These are phyloP conservation scores for Rhagoletis pomonella DNA, from an alignment of 1,140 invertebrate species.

Conservation along the genomic window DNA sequence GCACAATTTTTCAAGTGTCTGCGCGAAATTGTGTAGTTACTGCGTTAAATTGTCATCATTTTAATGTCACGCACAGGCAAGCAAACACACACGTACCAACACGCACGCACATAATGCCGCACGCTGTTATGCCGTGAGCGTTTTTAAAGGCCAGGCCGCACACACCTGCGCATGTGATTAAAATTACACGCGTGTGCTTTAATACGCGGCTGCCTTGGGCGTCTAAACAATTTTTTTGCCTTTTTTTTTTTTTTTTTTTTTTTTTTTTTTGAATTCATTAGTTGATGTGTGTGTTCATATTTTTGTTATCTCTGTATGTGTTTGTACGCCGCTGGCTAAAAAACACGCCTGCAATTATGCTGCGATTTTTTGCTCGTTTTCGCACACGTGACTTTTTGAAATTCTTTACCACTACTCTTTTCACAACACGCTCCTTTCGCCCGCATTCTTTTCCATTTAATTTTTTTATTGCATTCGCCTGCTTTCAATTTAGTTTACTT, in stretches of 20 bases:
- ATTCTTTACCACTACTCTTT: neutral
- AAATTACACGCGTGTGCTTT: slow-evolving; percentile 10
- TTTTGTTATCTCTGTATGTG: neutral
- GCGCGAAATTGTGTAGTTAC: slow-evolving; percentile 9
- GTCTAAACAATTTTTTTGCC: neutral
- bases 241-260: too few species aligned
- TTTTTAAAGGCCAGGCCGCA: neutral
- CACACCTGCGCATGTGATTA: neutral
- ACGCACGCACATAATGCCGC: too few species aligned
- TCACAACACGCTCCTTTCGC: neutral
- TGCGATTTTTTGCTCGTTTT: slow-evolving; percentile 26
- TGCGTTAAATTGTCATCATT: slow-evolving; percentile 35
- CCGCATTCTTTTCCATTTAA: neutral
- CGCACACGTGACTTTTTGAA: slow-evolving; percentile 27
- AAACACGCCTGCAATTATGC: slow-evolving; percentile 19
- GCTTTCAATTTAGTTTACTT: slow-evolving; percentile 31
- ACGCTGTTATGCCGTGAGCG: neutral
- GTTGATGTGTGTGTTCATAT: too few species aligned
- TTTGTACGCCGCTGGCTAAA: neutral
- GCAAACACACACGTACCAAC: neutral
- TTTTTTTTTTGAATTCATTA: too few species aligned
- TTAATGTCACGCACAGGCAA: slow-evolving; percentile 36
- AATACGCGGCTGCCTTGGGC: neutral
- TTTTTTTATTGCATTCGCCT: neutral
- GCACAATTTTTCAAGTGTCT: slow-evolving; percentile 34